Conservation (phyloP, 92 coral and sea anemone genomes). For the Umimayanthus kanabou region DNA sequence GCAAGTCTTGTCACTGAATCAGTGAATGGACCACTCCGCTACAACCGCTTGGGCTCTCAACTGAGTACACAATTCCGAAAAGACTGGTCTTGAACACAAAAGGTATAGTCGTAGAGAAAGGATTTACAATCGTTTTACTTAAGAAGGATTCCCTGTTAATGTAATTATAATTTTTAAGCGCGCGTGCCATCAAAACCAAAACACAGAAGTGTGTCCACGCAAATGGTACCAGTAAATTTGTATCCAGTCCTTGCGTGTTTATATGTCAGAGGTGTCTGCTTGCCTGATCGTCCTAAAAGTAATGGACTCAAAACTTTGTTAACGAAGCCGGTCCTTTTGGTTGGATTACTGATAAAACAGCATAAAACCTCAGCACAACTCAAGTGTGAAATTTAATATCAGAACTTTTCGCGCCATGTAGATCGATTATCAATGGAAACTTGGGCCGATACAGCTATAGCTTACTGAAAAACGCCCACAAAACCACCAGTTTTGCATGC, state of each 20-base stretch:
- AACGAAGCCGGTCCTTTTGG: neutral
- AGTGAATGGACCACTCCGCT: neutral
- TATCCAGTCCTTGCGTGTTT: neutral
- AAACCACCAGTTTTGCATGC: neutral
- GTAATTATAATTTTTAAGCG: neutral
- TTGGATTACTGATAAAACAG: neutral
- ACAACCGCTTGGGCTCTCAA: conserved; percentile 5
- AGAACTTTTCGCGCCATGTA: neutral
- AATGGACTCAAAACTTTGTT: neutral
- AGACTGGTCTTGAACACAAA: conserved; percentile 17
- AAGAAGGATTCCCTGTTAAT: neutral
- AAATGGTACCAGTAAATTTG: neutral
- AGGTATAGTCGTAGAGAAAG: conserved; percentile 7
- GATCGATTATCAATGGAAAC: neutral
- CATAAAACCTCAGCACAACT: neutral
- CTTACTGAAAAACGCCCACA: neutral
- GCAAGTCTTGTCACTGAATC: neutral
- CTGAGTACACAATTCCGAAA: neutral
- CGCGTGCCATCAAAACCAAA: conserved; percentile 10
- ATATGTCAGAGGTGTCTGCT: neutral
- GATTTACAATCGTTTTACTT: neutral
- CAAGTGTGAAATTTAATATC: neutral
- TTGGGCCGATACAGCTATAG: too few species aligned
- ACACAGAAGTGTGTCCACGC: neutral
- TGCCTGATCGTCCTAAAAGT: neutral